These are phyloP conservation scores for Pithys albifrons DNA, from an alignment of 2,113 vertebrate species.

Conservation along the genomic window DNA sequence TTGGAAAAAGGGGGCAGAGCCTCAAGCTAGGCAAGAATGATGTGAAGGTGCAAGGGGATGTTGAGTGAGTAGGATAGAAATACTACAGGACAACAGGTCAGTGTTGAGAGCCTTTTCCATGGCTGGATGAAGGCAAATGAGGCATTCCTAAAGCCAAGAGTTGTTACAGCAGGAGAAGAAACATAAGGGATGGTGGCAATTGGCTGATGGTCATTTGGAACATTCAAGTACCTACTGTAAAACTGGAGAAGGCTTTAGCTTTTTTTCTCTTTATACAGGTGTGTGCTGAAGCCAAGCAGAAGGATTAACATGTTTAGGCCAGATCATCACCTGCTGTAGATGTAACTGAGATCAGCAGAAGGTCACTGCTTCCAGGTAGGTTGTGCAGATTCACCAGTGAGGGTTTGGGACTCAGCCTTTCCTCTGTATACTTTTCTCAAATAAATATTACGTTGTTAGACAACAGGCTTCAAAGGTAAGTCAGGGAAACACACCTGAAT, in stretches of 20 bases:
- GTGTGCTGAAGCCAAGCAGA: background rate
- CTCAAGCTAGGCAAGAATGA: background rate
- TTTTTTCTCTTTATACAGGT: background rate
- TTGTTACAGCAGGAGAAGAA: background rate
- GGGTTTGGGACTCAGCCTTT: background rate
- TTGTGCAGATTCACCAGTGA: background rate
- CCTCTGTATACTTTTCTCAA: background rate
- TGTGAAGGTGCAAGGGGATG: background rate
- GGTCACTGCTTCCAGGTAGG: background rate
- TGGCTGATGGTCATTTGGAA: background rate
- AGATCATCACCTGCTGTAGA: background rate
- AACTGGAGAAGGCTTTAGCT: background rate
- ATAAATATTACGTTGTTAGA: background rate
- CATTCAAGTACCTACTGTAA: background rate
- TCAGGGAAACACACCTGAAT: background rate
- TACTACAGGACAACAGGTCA: background rate
- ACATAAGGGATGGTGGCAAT: background rate
- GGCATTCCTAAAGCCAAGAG: background rate
- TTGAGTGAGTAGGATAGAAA: background rate
- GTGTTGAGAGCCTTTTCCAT: background rate
- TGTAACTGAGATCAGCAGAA: background rate
- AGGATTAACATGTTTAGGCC: rapidly evolving
- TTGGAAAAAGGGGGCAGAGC: background rate
- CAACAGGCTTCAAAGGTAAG: background rate
- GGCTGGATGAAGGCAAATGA: background rate